These are phyloP conservation scores for Quadriops clusia DNA, from an alignment of 2,888 invertebrate genomes.

Conservation along the genomic window DNA sequence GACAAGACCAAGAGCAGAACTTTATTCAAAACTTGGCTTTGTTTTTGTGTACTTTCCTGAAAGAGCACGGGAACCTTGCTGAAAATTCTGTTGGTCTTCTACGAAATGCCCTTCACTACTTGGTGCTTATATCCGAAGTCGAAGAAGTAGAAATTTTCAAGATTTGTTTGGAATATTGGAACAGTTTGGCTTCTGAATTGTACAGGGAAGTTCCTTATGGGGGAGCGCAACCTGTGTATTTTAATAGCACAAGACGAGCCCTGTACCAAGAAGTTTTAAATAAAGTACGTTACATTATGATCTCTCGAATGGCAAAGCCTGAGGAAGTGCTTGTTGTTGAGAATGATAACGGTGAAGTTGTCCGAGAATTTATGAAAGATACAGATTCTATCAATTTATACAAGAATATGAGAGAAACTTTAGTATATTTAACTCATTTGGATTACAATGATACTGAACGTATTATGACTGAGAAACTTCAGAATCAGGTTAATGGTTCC, in stretches of 20 bases:
- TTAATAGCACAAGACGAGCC: constrained; percentile 40
- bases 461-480: constrained; percentile 97
- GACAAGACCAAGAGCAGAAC: constrained; percentile 94
- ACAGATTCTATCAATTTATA: constrained; percentile 99
- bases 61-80: constrained; percentile 85
- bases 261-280: constrained; percentile 73
- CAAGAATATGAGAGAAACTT: constrained; percentile 96
- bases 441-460: constrained; percentile 95
- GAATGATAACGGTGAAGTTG: constrained; percentile 99
- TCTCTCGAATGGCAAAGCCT: constrained; percentile 98
- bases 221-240: constrained; percentile 27
- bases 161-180: constrained; percentile 99
- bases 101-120: constrained; percentile 73
- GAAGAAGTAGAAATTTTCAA: constrained; percentile 99
- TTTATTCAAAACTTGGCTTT: constrained; percentile 97
- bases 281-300: constrained; percentile 93
- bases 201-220: constrained; percentile 71
- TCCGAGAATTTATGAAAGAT: constrained; percentile 99
- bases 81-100: constrained; percentile 72
- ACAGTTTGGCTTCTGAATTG: constrained; percentile 79
- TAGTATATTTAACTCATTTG: constrained; percentile 96
- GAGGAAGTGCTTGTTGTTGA: constrained; percentile 99
- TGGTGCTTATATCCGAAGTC: constrained; percentile 90
- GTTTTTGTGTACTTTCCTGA: constrained; percentile 92
- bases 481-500: constrained; percentile 94